These are phyloP conservation scores for Himantopus leucocephalus DNA, from an alignment of 2,113 vertebrate species.

Conservation along the genomic window DNA sequence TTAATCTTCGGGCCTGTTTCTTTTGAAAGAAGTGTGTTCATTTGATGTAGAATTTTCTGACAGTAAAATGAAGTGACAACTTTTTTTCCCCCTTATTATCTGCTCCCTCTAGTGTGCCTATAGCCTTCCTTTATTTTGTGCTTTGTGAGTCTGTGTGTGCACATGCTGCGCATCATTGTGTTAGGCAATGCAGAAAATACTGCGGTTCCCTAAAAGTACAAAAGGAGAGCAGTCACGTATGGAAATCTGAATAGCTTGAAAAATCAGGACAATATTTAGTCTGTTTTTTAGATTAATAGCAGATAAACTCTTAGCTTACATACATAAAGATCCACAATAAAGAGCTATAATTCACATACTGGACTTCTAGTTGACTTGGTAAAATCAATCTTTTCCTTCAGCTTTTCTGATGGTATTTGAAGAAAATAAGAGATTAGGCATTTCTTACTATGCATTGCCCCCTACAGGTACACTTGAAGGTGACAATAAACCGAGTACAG, in stretches of 20 bases:
- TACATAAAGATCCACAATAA: background rate
- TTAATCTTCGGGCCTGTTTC: background rate
- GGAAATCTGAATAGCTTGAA: background rate
- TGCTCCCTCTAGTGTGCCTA: background rate
- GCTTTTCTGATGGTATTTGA: background rate
- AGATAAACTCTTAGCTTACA: background rate
- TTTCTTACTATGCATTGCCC: conserved; percentile 70
- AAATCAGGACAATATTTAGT: background rate
- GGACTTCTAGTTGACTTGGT: conserved; percentile 14
- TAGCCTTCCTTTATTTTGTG: background rate
- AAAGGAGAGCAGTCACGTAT: rapidly evolving
- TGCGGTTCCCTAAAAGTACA: background rate
- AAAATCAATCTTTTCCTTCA: conserved; percentile 36
- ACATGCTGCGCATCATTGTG: rapidly evolving
- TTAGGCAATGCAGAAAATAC: background rate
- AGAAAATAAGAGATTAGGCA: background rate
- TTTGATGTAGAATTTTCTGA: background rate
- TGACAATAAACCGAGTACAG: background rate
- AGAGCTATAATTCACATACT: background rate
- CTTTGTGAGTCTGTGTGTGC: background rate
- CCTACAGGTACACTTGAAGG: conserved; percentile 40
- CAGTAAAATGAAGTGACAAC: background rate
- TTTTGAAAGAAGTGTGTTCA: background rate
- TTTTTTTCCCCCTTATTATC: background rate
- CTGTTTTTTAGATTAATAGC: background rate